A percentile compares a stretch with the other conserved stretches of the same genome.
These are phyloP conservation scores for Anoplopoma fimbria DNA, from an alignment of 2,113 vertebrate genomes.

Conservation along the genomic window DNA sequence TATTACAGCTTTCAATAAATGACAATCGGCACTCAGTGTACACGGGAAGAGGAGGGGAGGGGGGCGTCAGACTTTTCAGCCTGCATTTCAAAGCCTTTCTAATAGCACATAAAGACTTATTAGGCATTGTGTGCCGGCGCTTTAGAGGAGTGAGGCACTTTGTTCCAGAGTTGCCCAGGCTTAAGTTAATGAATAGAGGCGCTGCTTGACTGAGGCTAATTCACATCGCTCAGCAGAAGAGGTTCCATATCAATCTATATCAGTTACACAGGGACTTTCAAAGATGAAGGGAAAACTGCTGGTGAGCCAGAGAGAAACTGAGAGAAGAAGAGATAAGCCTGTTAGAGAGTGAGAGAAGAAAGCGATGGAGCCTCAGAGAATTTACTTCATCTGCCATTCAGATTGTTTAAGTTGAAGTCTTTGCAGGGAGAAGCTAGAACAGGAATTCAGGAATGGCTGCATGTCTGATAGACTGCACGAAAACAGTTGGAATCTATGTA, in stretches of 20 bases:
- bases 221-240: slow-evolving; percentile 75
- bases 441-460: slow-evolving; percentile 4
- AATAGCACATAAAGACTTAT: slow-evolving; percentile 84
- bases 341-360: slow-evolving; percentile 24
- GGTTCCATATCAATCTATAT: slow-evolving; percentile 77
- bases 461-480: slow-evolving; percentile 57
- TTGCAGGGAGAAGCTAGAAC: background rate
- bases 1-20: slow-evolving; percentile 84
- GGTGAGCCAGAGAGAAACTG: slow-evolving; percentile 40
- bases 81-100: slow-evolving; percentile 74
- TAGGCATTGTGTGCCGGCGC: slow-evolving; percentile 71
- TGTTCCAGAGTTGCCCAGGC: slow-evolving; percentile 77
- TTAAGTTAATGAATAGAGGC: slow-evolving; percentile 82
- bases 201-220: slow-evolving; percentile 73
- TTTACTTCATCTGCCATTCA: slow-evolving; percentile 13
- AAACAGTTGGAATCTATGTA: slow-evolving; percentile 19
- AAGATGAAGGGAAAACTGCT: slow-evolving; percentile 60
- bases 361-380: slow-evolving; percentile 23
- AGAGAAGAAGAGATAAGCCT: slow-evolving; percentile 37
- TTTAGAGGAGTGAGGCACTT: slow-evolving; percentile 80
- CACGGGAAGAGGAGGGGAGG: slow-evolving; percentile 37
- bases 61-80: slow-evolving; percentile 57
- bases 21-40: slow-evolving; percentile 79
- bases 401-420: background rate
- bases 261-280: slow-evolving; percentile 67